Evolutionary conservation across 1,140 invertebrate species (phyloP).

Genomic region (Patella vulgata): DNA sequence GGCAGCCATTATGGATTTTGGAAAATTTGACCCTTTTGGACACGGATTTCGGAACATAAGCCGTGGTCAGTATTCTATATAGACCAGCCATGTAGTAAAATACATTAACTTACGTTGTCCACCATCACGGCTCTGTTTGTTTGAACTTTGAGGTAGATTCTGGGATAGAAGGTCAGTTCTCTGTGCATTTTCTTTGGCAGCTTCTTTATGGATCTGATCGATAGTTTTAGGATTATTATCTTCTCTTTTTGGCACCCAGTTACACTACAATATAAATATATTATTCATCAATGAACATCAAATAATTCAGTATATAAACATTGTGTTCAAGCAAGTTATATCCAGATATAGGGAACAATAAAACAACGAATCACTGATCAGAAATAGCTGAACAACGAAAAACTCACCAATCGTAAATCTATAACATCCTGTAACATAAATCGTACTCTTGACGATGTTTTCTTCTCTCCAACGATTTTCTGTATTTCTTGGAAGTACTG

Average conservation of each 20-base stretch:
- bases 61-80: neutral
- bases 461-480: slow-evolving; percentile 58
- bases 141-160: slow-evolving; percentile 7
- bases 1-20: too few species aligned
- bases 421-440: slow-evolving; percentile 97
- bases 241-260: slow-evolving; percentile 87
- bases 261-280: slow-evolving; percentile 67
- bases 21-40: neutral
- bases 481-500: slow-evolving; percentile 76
- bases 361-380: too few species aligned
- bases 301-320: too few species aligned
- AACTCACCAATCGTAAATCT: slow-evolving; percentile 76
- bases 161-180: slow-evolving; percentile 48
- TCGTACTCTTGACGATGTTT: slow-evolving; percentile 81
- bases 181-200: slow-evolving; percentile 74
- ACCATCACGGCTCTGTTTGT: slow-evolving; percentile 7
- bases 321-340: too few species aligned
- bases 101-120: slow-evolving; percentile 12
- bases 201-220: slow-evolving; percentile 90
- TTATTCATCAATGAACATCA: too few species aligned
- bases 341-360: too few species aligned
- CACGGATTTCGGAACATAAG: too few species aligned
- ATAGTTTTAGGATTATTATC: slow-evolving; percentile 93
- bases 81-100: neutral
- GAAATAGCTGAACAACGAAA: too few species aligned